A percentile compares a stretch with the other conserved stretches of the same genome.
Conservation (phyloP, 2,888 invertebrate species). For the Catocala nupta region DNA sequence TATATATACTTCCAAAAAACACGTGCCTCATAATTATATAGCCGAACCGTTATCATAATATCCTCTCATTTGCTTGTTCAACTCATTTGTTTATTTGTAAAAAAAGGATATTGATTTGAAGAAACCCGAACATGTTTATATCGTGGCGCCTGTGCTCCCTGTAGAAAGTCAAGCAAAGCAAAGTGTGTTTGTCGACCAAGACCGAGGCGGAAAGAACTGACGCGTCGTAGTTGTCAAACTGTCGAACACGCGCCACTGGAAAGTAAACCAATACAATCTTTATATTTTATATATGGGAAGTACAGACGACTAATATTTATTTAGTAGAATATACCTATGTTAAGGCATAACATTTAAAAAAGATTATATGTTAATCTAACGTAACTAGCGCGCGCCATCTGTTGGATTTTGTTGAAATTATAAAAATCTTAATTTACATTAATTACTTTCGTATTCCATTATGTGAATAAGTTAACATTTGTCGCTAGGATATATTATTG, state of each 20-base stretch:
- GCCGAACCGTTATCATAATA: constrained; percentile 11
- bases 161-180: constrained; percentile 22
- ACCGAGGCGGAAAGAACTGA: constrained; percentile 31
- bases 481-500: no score
- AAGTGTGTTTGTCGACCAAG: constrained; percentile 32
- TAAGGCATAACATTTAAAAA: no score
- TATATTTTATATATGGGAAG: not conserved
- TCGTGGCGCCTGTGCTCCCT: constrained; percentile 7
- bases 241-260: constrained; percentile 37
- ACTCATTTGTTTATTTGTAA: constrained; percentile 15
- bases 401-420: not conserved
- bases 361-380: no score
- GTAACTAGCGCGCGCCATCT: constrained; percentile 10
- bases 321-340: not conserved
- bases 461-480: no score
- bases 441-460: not conserved
- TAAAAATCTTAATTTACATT: not conserved
- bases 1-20: no score
- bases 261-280: constrained; percentile 24
- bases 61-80: constrained; percentile 8
- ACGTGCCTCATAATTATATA: constrained; percentile 2
- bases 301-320: not conserved
- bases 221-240: constrained; percentile 44
- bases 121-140: constrained; percentile 26
- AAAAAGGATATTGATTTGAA: constrained; percentile 19